phyloP scores from a whole-genome alignment of 2,797 vertebrate genomes.

The Apogon hyalosoma region DNA sequence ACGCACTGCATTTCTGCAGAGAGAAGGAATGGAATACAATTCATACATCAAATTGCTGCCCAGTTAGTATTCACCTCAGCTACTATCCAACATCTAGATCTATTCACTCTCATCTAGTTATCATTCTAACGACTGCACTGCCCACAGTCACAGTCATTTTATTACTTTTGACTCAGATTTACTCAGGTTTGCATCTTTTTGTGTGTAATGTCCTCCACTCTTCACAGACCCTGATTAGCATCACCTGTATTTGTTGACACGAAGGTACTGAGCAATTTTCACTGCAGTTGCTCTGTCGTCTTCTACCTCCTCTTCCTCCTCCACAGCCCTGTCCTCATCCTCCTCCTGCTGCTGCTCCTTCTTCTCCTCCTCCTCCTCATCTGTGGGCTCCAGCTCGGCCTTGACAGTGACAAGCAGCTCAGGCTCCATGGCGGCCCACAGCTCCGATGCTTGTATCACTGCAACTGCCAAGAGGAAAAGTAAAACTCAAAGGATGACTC shows the following conservation, averaged over 20 bases:
- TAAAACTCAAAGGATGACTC: slow-evolving; percentile 7
- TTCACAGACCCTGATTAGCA: slow-evolving; percentile 8
- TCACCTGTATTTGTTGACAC: slow-evolving; percentile 93
- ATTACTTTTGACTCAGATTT: no score
- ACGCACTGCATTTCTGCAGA: slow-evolving; percentile 86
- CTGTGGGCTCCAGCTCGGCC: slow-evolving; percentile 78
- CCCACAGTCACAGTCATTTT: no score
- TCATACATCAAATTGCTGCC: slow-evolving; percentile 16
- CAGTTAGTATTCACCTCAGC: slow-evolving; percentile 11
- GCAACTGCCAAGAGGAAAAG: slow-evolving; percentile 71
- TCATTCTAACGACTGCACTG: no score
- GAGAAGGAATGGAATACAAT: neutral
- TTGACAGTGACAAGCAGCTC: slow-evolving; percentile 86
- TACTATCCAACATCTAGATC: no score
- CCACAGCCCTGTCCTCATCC: slow-evolving; percentile 46
- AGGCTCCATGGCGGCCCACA: slow-evolving; percentile 96
- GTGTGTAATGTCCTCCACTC: no score
- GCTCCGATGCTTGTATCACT: slow-evolving; percentile 87
- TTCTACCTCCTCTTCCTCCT: slow-evolving; percentile 63
- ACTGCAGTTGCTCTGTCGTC: slow-evolving; percentile 80
- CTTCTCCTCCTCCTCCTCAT: slow-evolving; percentile 54
- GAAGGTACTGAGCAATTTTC: slow-evolving; percentile 86
- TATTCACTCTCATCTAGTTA: no score
- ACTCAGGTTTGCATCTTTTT: no score
- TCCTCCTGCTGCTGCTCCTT: slow-evolving; percentile 62